Base-by-base conservation (phyloP, 2,113 vertebrate genomes). In the Crotophaga sulcirostris region DNA sequence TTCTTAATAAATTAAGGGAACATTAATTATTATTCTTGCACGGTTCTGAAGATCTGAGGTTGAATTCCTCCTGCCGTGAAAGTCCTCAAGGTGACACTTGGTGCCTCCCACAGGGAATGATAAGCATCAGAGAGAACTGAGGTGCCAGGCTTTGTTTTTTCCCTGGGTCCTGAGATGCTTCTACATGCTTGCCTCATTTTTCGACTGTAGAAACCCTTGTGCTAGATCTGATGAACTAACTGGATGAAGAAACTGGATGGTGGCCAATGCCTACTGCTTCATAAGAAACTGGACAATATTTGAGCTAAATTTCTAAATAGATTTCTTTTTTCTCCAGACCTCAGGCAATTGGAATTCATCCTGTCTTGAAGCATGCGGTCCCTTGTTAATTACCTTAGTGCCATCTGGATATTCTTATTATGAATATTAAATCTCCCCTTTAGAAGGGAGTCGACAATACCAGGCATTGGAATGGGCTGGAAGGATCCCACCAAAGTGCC, bases 341-440 rank as follows among this genome's bases (percentile, higher is more conserved):
- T 90, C 85, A 93, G 59, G 72, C 85, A 74, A 55, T 28, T 70
- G 73, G 56, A 93, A 82, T 84, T 78, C 90, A 72, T 68, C 73
- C 68, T 73, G 34, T 55, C 64, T 90, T 56, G 87, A 92, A 90
- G 75, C 76, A 81, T 29, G 26, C 29, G 85, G 78, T 79, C 87
- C 78, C 38, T 90, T 93, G 51, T 80, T 95, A 93, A 93, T 88
- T 95, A 90, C 87, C 77, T 84, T 89, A 81, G 56, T 84, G 69
- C 36, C 87, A 90, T 93, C 87, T 91, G 85, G 87, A 91, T 91
- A 70, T 66, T 95, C 67, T 93, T 90, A 84, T 23, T 76, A 80
- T 64, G 47, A 90, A 52, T 51, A 70, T 38, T 67, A 55, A 78
- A 72, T 72, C 16, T 89, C 55, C 25, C 28, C 9, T 95, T 94